A percentile compares a stretch with the other conserved stretches of the same genome.
phyloP scores from a whole-genome alignment of 1,140 invertebrate species.

The Papilio glaucus region DNA sequence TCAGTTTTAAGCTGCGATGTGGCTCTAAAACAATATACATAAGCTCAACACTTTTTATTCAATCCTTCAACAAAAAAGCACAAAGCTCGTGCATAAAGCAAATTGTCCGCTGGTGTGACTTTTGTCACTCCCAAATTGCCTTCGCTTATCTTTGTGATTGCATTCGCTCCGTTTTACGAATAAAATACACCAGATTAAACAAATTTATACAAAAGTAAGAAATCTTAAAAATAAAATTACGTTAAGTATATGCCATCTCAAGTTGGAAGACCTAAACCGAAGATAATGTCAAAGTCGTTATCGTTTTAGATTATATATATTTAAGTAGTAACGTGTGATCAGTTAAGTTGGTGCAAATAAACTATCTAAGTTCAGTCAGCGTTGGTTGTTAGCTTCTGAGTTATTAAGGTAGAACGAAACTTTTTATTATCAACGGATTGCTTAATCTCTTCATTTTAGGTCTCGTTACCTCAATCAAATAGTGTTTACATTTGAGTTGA shows the following conservation, averaged over 20 bases:
- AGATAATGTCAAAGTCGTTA: neutral
- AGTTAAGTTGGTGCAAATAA: neutral
- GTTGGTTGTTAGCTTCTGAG: no score
- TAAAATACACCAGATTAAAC: neutral
- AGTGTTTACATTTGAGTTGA: no score
- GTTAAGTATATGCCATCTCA: neutral
- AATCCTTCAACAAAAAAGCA: neutral
- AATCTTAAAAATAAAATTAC: neutral
- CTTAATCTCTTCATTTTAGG: no score
- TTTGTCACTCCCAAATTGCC: neutral
- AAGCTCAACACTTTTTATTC: neutral
- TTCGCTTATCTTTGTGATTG: constrained; percentile 6
- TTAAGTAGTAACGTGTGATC: neutral
- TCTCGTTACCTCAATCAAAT: no score
- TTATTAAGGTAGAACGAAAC: neutral
- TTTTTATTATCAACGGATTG: neutral
- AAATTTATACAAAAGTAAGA: neutral
- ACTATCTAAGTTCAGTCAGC: neutral
- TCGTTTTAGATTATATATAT: neutral
- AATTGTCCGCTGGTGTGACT: neutral
- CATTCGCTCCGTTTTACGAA: neutral
- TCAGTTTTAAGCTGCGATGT: neutral
- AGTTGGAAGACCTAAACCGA: neutral
- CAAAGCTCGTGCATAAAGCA: neutral
- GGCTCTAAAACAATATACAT: neutral